Evolutionary conservation across 2,113 vertebrate species (phyloP).

Genomic region (Taxidea taxus): DNA sequence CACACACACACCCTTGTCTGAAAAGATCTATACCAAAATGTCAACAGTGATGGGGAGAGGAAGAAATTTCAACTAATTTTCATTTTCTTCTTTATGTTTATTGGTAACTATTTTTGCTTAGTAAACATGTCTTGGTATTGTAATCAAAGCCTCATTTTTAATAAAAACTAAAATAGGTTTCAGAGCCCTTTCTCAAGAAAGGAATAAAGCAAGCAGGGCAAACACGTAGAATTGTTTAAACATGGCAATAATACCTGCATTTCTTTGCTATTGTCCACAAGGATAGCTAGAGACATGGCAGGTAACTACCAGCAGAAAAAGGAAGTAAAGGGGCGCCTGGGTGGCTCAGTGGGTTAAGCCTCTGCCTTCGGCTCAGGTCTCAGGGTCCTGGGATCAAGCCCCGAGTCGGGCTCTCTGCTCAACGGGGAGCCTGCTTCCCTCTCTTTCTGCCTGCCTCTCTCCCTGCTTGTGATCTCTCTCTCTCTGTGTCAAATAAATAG

Average conservation of each 20-base stretch:
- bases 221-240: background rate
- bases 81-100: slow-evolving; percentile 4
- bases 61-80: background rate
- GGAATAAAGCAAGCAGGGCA: background rate
- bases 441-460: too few species aligned
- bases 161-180: background rate
- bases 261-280: background rate
- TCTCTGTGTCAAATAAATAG: too few species aligned
- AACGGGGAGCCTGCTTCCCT: too few species aligned
- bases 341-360: too few species aligned
- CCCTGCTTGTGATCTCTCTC: too few species aligned
- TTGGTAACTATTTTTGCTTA: background rate
- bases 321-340: too few species aligned
- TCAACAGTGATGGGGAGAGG: background rate
- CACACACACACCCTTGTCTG: background rate
- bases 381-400: too few species aligned
- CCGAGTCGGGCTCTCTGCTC: too few species aligned
- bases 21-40: background rate
- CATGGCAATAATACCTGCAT: background rate
- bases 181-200: background rate
- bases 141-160: background rate
- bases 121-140: background rate
- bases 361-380: too few species aligned
- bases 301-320: background rate
- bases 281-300: background rate